Conservation (phyloP, 2,888 invertebrate genomes). For the Ischnura elegans region DNA sequence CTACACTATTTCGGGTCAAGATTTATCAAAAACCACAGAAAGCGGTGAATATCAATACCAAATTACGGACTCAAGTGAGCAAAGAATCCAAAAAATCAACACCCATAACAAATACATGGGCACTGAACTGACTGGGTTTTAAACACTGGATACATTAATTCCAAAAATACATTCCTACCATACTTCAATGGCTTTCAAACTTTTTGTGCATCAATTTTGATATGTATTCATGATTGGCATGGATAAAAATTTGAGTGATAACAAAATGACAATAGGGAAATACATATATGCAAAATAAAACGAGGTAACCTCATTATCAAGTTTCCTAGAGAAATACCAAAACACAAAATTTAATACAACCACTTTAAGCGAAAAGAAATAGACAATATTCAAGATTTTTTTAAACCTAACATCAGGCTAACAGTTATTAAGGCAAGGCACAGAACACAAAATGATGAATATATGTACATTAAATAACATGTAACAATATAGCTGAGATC, state of each 20-base stretch:
- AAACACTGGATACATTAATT: neutral
- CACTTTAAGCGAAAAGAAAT: neutral
- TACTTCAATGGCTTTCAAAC: neutral
- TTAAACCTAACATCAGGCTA: neutral
- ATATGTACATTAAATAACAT: neutral
- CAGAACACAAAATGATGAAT: neutral
- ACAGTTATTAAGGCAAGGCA: neutral
- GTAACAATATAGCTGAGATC: conserved; percentile 6
- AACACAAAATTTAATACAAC: conserved; percentile 32
- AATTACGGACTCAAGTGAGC: neutral
- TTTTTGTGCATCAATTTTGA: neutral
- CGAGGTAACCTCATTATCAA: too few species aligned
- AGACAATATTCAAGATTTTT: neutral
- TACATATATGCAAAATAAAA: neutral
- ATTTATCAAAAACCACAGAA: neutral
- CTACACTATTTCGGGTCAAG: neutral
- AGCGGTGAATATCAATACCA: neutral
- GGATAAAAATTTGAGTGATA: neutral
- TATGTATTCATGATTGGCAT: conserved; percentile 55
- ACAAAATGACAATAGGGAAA: neutral
- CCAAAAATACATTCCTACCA: neutral
- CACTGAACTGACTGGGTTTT: neutral
- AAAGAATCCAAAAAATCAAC: neutral
- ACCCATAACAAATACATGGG: neutral
- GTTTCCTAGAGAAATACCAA: too few species aligned